Conservation (phyloP, 2,888 invertebrate species). For the Aquatica leii region DNA sequence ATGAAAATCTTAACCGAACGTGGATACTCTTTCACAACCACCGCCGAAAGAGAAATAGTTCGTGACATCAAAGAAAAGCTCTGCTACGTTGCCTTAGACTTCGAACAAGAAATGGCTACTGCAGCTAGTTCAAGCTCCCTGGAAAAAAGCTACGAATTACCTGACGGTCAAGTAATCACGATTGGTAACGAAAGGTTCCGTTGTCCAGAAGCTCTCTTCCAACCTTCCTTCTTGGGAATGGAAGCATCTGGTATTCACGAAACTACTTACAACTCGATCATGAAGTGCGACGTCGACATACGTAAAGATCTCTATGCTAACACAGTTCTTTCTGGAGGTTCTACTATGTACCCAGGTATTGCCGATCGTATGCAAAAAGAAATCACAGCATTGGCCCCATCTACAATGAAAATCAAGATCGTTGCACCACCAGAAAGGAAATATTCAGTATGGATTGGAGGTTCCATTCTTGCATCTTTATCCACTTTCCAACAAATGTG, state of each 20-base stretch:
- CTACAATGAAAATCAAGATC: slow-evolving; percentile 93
- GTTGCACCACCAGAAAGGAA: slow-evolving; percentile 93
- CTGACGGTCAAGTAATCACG: slow-evolving; percentile 92
- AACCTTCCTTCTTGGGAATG: slow-evolving; percentile 90
- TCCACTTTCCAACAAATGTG: slow-evolving; percentile 96
- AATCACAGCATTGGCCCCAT: slow-evolving; percentile 89
- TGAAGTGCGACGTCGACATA: slow-evolving; percentile 96
- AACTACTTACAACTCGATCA: slow-evolving; percentile 94
- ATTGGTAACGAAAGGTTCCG: slow-evolving; percentile 94
- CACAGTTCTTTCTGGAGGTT: slow-evolving; percentile 92
- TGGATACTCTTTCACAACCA: slow-evolving; percentile 91
- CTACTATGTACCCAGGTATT: slow-evolving; percentile 95
- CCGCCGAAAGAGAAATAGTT: slow-evolving; percentile 93
- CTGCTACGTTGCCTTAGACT: slow-evolving; percentile 90
- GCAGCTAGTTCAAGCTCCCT: slow-evolving; percentile 90
- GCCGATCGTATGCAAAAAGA: slow-evolving; percentile 94
- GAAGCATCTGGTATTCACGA: slow-evolving; percentile 89
- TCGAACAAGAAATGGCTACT: slow-evolving; percentile 94
- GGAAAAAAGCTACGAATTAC: slow-evolving; percentile 86
- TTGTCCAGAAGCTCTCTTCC: slow-evolving; percentile 94
- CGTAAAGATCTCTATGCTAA: slow-evolving; percentile 96
- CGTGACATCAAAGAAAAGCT: slow-evolving; percentile 95
- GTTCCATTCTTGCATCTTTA: slow-evolving; percentile 88
- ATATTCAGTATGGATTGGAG: slow-evolving; percentile 95
- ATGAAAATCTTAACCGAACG: slow-evolving; percentile 94